These are phyloP conservation scores for Candoia aspera DNA, from an alignment of 2,113 vertebrate species.

Conservation along the genomic window DNA sequence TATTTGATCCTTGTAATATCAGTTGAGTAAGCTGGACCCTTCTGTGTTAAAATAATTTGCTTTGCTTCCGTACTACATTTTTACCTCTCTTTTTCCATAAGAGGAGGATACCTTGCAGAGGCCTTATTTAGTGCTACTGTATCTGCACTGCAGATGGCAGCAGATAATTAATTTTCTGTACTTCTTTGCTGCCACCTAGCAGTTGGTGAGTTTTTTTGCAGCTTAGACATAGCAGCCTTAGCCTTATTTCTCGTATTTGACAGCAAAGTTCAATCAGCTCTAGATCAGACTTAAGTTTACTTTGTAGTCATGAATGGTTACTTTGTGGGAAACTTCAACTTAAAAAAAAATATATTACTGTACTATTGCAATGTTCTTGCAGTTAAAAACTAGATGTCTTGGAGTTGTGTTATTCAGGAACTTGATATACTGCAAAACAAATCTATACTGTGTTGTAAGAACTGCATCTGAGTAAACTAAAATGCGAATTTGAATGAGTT, in stretches of 20 bases:
- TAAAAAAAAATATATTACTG: no score
- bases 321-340: background rate
- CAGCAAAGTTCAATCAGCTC: background rate
- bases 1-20: background rate
- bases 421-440: conserved; percentile 48
- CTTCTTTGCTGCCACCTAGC: background rate
- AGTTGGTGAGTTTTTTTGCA: background rate
- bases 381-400: conserved; percentile 8
- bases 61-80: no score
- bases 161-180: background rate
- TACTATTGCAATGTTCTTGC: background rate
- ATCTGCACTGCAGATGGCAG: no score
- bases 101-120: background rate
- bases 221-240: no score
- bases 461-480: conserved; percentile 54
- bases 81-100: background rate
- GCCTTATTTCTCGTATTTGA: no score
- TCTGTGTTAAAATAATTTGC: background rate
- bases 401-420: conserved; percentile 45
- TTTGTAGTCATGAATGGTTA: background rate
- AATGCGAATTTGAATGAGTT: conserved; percentile 42
- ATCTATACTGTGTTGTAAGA: conserved; percentile 60
- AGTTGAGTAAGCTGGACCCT: background rate
- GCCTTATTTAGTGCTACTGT: no score
- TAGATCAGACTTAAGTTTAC: background rate